These are phyloP conservation scores for Salvelinus sp. DNA, from an alignment of 2,113 vertebrate genomes.

Conservation along the genomic window DNA sequence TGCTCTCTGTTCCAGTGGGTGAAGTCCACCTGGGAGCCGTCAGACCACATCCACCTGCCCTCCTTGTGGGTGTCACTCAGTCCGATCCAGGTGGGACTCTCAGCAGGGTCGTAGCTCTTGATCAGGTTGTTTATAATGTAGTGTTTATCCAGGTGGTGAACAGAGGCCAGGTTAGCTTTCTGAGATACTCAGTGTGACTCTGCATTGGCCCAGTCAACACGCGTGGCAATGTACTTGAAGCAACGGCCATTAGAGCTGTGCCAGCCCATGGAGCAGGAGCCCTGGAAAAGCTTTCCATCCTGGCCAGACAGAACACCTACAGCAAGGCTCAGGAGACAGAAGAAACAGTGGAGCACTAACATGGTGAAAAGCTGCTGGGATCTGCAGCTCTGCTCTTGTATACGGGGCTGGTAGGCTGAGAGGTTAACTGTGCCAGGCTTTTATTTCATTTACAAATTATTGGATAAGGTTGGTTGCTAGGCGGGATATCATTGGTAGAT, in stretches of 20 bases:
- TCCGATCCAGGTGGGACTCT: neutral
- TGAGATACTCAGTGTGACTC: neutral
- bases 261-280: neutral
- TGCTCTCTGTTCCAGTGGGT: neutral
- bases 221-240: neutral
- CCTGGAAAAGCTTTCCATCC: neutral
- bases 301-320: neutral
- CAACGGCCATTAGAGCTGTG: neutral
- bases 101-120: neutral
- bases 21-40: slow-evolving; percentile 11
- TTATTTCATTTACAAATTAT: neutral
- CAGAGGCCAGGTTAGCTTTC: neutral
- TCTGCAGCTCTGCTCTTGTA: neutral
- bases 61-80: neutral
- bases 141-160: neutral
- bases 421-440: neutral
- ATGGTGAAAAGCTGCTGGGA: neutral
- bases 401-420: neutral
- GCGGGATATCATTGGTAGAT: neutral
- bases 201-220: neutral
- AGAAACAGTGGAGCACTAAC: neutral
- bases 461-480: neutral
- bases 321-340: neutral
- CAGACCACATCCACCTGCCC: slow-evolving; percentile 12
- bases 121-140: slow-evolving; percentile 6